Base-by-base conservation (phyloP, 2,888 invertebrate species). In the Drosophila lacicola region DNA sequence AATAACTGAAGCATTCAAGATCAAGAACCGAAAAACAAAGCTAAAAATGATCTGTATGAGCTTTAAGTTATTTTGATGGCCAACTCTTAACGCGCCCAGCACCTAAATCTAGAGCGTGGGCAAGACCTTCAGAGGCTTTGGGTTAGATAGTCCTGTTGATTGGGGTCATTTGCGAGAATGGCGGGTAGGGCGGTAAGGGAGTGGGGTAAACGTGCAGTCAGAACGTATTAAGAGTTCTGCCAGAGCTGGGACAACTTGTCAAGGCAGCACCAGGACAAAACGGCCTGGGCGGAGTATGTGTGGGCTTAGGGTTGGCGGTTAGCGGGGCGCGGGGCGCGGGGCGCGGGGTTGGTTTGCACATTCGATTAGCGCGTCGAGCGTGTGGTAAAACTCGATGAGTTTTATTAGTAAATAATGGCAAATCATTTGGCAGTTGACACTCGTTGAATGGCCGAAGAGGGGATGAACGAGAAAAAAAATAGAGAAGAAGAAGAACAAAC, bases 381-480 rank as follows among this genome's bases (percentile, higher is more conserved):
- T 70, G 70, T 63, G 78, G 70, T 34, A 65, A 75, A 70, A 86
- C 77, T 86, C 85, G 88, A 88, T 90, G 83, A 90, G 90, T 90
- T 91, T 90, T 91, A 91, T 91, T 91, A 90, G 88, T 90, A 88
- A 91, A 91, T 91, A 91, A 91, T 91, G 90, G 91, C 80, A 73
- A 89, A 90, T 91, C 91, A 90, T 91, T 91, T 91, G 90, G 70
- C 88, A 84, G 87, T 90, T 91, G 91, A 91, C 91, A 90, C 89
- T 84, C 82, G 85, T 78, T 72, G 88, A 78, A 78, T 70, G 63
- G 58, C 8, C 29, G 29, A 29, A 29, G 29, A 29, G 29, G 29
- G 29, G 29, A 29, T 29, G 29, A 29, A 8, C 29, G 29, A 29
- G 8, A 8, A 0, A 2, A 29, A 29, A 8, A 29, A 2, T 0